A percentile compares a stretch with the other conserved stretches of the same genome.
These are phyloP conservation scores for Loripinus fragilis DNA, from an alignment of 2,888 invertebrate species.

Conservation along the genomic window DNA sequence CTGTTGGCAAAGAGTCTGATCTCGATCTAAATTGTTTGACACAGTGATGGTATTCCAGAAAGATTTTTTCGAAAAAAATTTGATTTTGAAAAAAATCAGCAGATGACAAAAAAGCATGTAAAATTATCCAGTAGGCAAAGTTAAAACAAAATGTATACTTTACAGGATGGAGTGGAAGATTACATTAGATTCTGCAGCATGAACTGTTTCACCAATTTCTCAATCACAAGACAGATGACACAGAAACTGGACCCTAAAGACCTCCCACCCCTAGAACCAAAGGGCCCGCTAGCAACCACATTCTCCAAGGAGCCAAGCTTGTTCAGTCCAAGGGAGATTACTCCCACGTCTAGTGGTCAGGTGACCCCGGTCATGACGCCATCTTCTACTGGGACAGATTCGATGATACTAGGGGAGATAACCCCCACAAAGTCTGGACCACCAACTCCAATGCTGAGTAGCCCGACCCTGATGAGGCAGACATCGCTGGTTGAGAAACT, in stretches of 20 bases:
- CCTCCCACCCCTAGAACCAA: slow-evolving; percentile 14
- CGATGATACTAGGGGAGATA: slow-evolving; percentile 45
- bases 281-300: neutral
- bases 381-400: slow-evolving; percentile 43
- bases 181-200: slow-evolving; percentile 91
- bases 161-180: slow-evolving; percentile 82
- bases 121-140: too few species aligned
- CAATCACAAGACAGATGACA: slow-evolving; percentile 86
- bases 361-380: slow-evolving; percentile 57
- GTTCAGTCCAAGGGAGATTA: slow-evolving; percentile 52
- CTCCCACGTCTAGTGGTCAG: slow-evolving; percentile 47
- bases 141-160: neutral
- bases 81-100: too few species aligned
- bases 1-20: too few species aligned
- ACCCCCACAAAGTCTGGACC: slow-evolving; percentile 54
- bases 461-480: slow-evolving; percentile 52
- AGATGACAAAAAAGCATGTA: too few species aligned
- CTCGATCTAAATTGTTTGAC: too few species aligned
- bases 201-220: slow-evolving; percentile 94
- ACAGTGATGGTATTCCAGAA: too few species aligned
- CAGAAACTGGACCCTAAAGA: slow-evolving; percentile 25
- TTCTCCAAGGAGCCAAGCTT: slow-evolving; percentile 10
- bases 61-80: too few species aligned
- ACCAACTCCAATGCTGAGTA: slow-evolving; percentile 51
- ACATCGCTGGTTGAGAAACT: slow-evolving; percentile 38